phyloP scores from a whole-genome alignment of 92 coral and sea anemone species.

The Porites lobata region DNA sequence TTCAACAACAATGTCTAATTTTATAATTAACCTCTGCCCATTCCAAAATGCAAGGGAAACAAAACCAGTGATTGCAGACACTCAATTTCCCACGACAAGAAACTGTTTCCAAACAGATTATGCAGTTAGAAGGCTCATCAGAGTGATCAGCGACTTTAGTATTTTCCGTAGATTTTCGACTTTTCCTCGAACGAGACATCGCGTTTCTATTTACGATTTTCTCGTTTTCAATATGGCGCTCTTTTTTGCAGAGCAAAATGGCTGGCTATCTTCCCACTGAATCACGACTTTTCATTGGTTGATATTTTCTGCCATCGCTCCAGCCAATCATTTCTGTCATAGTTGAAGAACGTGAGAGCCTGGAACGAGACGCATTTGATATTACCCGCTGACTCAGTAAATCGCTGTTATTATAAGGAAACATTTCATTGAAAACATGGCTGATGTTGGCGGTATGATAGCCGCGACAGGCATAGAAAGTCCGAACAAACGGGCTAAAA shows the following conservation, averaged over 20 bases:
- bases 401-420: slow-evolving; percentile 89
- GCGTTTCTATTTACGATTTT: background rate
- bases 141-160: slow-evolving; percentile 27
- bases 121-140: slow-evolving; percentile 69
- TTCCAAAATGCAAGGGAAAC: slow-evolving; percentile 90
- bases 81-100: slow-evolving; percentile 92
- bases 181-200: slow-evolving; percentile 62
- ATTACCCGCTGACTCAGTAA: slow-evolving; percentile 92
- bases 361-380: slow-evolving; percentile 94
- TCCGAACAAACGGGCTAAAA: slow-evolving; percentile 99
- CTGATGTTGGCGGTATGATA: slow-evolving; percentile 94
- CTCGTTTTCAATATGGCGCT: slow-evolving; percentile 75
- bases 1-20: slow-evolving; percentile 11
- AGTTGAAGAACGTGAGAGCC: slow-evolving; percentile 44
- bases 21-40: slow-evolving; percentile 90
- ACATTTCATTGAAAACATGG: slow-evolving; percentile 91
- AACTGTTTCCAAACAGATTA: slow-evolving; percentile 94
- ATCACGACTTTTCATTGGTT: slow-evolving; percentile 70
- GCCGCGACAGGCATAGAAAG: slow-evolving; percentile 91
- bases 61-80: slow-evolving; percentile 99
- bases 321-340: slow-evolving; percentile 78
- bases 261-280: slow-evolving; percentile 67
- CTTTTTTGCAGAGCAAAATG: slow-evolving; percentile 61
- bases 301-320: slow-evolving; percentile 10
- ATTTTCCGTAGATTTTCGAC: slow-evolving; percentile 33